phyloP scores from a whole-genome alignment of 2,797 vertebrate genomes.

The Poliocrania exsul region DNA sequence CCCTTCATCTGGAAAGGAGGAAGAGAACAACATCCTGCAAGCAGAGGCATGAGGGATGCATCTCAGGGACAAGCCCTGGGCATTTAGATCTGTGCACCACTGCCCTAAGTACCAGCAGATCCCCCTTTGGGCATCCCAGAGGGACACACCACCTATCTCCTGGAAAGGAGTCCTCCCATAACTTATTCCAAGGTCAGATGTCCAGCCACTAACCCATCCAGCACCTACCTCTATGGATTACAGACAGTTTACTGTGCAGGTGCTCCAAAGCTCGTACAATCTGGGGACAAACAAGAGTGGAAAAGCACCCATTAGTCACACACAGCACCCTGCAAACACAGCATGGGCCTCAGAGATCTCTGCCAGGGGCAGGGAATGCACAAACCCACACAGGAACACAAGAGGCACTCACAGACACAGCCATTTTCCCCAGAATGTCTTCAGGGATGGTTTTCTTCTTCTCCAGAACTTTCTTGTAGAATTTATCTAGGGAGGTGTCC shows the following conservation, averaged over 20 bases:
- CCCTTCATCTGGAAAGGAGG: neutral
- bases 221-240: conserved; percentile 80
- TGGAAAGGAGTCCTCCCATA: neutral
- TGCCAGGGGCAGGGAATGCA: neutral
- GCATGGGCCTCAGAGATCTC: neutral
- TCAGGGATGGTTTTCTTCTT: conserved; percentile 81
- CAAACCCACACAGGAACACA: neutral
- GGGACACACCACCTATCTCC: neutral
- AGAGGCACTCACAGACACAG: conserved; percentile 78
- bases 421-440: conserved; percentile 82
- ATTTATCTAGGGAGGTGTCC: conserved; percentile 83
- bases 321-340: neutral
- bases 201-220: neutral
- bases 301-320: neutral
- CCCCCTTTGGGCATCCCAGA: neutral
- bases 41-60: neutral
- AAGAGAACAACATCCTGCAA: neutral
- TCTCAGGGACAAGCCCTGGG: neutral
- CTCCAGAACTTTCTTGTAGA: conserved; percentile 83
- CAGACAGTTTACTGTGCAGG: conserved; percentile 83
- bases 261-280: conserved; percentile 83
- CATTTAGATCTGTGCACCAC: neutral
- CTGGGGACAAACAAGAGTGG: conserved; percentile 43
- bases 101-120: neutral
- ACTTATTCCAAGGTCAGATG: neutral